These are phyloP conservation scores for Sebastes vulpes DNA, from an alignment of 2,797 vertebrate genomes.

Conservation along the genomic window DNA sequence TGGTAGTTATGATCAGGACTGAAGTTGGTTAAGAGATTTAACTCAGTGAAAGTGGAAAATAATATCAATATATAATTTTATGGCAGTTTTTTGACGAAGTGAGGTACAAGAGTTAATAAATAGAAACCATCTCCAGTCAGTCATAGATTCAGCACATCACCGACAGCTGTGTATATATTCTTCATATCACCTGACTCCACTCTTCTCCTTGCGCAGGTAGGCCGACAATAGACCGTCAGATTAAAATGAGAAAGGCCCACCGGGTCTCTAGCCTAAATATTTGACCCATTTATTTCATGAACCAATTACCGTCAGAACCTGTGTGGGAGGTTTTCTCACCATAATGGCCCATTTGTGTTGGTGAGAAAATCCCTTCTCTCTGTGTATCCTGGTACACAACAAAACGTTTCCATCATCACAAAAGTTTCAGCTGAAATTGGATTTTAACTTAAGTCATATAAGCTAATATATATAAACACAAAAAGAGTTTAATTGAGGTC, in stretches of 20 bases:
- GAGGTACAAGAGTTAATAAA: too few relatives aligned
- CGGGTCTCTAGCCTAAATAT: conserved; percentile 52
- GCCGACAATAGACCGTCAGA: conserved; percentile 20
- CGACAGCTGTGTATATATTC: neutral
- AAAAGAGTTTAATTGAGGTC: neutral
- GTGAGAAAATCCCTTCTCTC: conserved; percentile 33
- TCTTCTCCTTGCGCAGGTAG: conserved; percentile 4
- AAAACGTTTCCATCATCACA: neutral
- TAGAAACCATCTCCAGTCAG: neutral
- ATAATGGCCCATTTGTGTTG: conserved; percentile 9
- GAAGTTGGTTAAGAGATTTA: too few relatives aligned
- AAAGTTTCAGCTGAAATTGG: neutral
- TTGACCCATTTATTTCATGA: conserved; percentile 54
- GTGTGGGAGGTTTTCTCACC: conserved; percentile 32
- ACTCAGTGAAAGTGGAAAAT: too few relatives aligned
- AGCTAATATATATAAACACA: neutral
- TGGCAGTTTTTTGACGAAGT: neutral
- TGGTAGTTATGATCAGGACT: too few relatives aligned
- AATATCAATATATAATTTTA: too few relatives aligned
- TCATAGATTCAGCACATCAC: neutral
- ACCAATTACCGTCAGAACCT: conserved; percentile 42
- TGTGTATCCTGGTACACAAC: neutral
- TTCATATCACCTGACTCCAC: neutral
- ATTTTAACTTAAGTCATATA: neutral
- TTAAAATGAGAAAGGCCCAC: conserved; percentile 34